Evolutionary conservation across 1,140 invertebrate species (phyloP), one percentile per base, ranked within the genome.

Genomic region (Fopius arisanus): DNA sequence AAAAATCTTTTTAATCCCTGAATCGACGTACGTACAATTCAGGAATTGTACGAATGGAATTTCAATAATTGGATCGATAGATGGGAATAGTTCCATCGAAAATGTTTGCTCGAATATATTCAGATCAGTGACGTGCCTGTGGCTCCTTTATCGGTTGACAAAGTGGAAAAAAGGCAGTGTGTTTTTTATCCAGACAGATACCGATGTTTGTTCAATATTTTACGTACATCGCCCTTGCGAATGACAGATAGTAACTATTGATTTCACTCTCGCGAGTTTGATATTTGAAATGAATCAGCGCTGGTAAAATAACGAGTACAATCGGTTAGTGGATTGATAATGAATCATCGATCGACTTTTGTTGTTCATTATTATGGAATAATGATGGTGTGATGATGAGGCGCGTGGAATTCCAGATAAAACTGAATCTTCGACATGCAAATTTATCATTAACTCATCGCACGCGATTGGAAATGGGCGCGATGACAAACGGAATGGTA

Each of bases 121-220:
- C 7, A 48, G 14, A 48, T 48, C 5, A 26, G 1, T 59, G 54
- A 26, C 19, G 23, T 59, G 14, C 26, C 21, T 59, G 26, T 21
- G 23, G 3, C 54, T 59, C 3, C 54, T 59, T 12, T 28, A 59
- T 59, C 23, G 54, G 54, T 59, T 23, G 23, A 26, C 16, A 59
- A 12, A 59, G 54, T 59, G 23, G 19, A 59, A 59, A 59, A 59
- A 59, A 59, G 26, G 19, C 9, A 5, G 48, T 1, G 5, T 59
- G 19, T 59, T 59, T 23, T 59, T 59, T 59, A 9, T 26, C 23
- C 54, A 6, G 23, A 4, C 21, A 3, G 54, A 59, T 59, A 59
- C 54, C 23, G 9, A 59, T 59, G 54, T 59, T 59, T 59, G 54
- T 59, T 59, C 54, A 59, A 59, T 59, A 28, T 59, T 59, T 59